phyloP scores from a whole-genome alignment of 2,113 vertebrate species.

The Pelecanus crispus region DNA sequence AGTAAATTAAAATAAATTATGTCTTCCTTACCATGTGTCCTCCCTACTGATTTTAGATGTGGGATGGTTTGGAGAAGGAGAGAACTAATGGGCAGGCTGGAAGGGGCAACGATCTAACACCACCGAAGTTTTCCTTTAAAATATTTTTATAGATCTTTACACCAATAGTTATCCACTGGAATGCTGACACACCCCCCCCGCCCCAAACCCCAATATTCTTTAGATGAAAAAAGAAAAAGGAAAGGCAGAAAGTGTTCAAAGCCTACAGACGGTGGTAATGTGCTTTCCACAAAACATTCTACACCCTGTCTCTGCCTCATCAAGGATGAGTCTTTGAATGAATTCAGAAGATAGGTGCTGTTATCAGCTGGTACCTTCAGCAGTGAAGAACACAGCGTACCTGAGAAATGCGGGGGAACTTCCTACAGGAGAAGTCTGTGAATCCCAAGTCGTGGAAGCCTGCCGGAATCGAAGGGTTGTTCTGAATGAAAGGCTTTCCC shows the following conservation, averaged over 20 bases:
- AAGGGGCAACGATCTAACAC: not conserved
- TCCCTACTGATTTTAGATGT: not conserved
- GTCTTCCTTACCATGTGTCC: not conserved
- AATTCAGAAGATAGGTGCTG: not conserved
- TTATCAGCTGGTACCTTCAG: not conserved
- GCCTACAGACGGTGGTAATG: not conserved
- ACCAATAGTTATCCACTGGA: not conserved
- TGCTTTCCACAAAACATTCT: not conserved
- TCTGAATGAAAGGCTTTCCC: conserved; percentile 96
- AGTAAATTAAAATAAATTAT: not conserved
- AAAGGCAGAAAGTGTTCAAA: not conserved
- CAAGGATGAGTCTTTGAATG: not conserved
- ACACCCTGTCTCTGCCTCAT: not conserved
- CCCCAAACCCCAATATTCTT: not conserved
- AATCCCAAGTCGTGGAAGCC: conserved; percentile 97
- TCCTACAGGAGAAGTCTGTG: conserved; percentile 96
- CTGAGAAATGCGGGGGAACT: conserved; percentile 96
- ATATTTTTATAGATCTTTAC: not conserved
- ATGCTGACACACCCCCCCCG: no score
- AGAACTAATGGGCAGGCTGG: not conserved
- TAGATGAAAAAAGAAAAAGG: not conserved
- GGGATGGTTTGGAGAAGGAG: not conserved
- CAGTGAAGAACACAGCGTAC: conserved; percentile 49
- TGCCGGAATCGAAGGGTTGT: conserved; percentile 93
- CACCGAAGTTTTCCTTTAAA: not conserved